Base-by-base conservation (phyloP, 2,113 vertebrate species). In the Equus przewalskii region DNA sequence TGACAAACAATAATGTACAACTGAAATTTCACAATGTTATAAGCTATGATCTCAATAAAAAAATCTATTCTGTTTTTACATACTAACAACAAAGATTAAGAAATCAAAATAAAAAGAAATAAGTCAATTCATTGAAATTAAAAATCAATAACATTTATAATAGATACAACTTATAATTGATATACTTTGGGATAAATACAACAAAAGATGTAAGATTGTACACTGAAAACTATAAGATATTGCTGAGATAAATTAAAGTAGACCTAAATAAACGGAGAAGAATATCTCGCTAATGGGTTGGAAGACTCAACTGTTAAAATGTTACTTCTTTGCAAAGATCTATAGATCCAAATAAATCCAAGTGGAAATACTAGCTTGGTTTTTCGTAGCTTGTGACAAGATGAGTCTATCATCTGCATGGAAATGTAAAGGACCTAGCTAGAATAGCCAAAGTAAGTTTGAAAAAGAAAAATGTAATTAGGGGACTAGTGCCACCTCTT, bases 61-160 rank as follows among this genome's bases (percentile, higher is more conserved):
- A 93, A 92, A 36, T 12, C 28, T 75, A 46, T 69, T 80, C 1
- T 76, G 64, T 58, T 78, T 85, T 81, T 79, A 44, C 10, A 85
- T 58, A n/a, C 36, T 96, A 94, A 84, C 22, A 91, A 82, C 19
- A 93, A 70, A 85, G 58, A 89, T 81, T 51, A 13, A 94, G 44
- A 96, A 81, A 24, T 86, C 30, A 2, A 54, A 94, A 94, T 80
- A 96, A 91, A 81, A 94, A 95, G 22, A 11, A 41, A 49, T 82
- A 65, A 95, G 86, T 58, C 67, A 91, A 93, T 60, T 82, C n/a
- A 49, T 36, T 87, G 56, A 91, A 73, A 58, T 88, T 41, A 80
- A 94, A 94, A 90, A 13, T 54, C 67, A 64, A 9, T 14, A 87
- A 54, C 4, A 83, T 22, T 87, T 72, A 72, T 62, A 65, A 65